A percentile compares a stretch with the other conserved stretches of the same genome.
Conservation (phyloP, 2,888 invertebrate genomes). For the Thyatira batis region DNA sequence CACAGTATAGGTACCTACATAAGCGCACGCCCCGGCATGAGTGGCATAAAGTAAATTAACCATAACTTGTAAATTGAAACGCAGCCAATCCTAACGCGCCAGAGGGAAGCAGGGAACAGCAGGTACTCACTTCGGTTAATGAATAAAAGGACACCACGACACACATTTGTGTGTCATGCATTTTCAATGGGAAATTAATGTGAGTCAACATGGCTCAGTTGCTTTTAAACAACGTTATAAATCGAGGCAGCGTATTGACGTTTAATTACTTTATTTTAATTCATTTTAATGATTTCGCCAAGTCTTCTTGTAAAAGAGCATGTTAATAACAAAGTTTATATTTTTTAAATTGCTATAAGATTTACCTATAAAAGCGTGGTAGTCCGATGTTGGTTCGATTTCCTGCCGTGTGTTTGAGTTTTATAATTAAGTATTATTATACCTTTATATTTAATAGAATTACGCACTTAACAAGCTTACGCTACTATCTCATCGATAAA, state of each 20-base stretch:
- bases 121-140: conserved; percentile 25
- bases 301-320: too few relatives aligned
- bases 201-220: not conserved
- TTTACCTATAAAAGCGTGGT: too few relatives aligned
- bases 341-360: too few relatives aligned
- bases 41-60: conserved; percentile 55
- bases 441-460: too few relatives aligned
- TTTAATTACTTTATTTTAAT: not conserved
- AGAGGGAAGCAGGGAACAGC: conserved; percentile 6
- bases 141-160: conserved; percentile 43
- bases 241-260: not conserved
- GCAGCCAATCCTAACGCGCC: conserved; percentile 44
- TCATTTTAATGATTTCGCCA: too few relatives aligned
- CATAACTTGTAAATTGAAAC: conserved; percentile 65
- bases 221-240: not conserved
- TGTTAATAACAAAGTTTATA: too few relatives aligned
- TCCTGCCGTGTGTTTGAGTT: too few relatives aligned
- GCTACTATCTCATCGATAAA: too few relatives aligned
- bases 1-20: not conserved
- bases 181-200: conserved; percentile 6
- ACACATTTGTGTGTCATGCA: conserved; percentile 5
- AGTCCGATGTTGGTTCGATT: too few relatives aligned
- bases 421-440: too few relatives aligned
- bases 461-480: too few relatives aligned
- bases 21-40: conserved; percentile 10